Base-by-base conservation (phyloP, 1,140 invertebrate species). In the Thaumatotibia leucotreta region DNA sequence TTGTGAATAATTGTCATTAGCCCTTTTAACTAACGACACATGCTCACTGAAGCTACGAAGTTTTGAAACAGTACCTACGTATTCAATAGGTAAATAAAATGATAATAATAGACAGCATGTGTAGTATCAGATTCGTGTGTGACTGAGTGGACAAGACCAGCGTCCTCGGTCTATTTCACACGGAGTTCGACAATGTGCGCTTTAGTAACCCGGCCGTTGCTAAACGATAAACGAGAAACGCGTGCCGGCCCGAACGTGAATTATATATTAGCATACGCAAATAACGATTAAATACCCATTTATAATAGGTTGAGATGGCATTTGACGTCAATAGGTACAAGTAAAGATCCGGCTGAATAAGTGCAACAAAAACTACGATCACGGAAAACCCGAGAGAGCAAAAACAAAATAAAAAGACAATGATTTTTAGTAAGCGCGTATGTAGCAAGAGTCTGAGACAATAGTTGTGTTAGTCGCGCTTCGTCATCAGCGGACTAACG, bases 121-220 rank as follows among this genome's bases (percentile, higher is more conserved):
- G 24, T n/a, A 29, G 27, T 27, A 58, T 58, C 52, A 58, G 24
- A 58, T 31, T 58, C 52, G 27, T 58, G 14, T 58, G 52, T 58
- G 52, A 58, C 52, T 27, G 52, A 35, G 29, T 62, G 61, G 61
- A 62, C 61, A 62, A 64, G 45, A 65, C 32, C 4, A 10, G 8
- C 49, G 50, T 32, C 64, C 64, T 65, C 49, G 64, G 35, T 65
- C 64, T 27, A 65, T 65, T 65, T 65, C 64, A 65, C 64, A 65
- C 52, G 52, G 14, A 24, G 27, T 58, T 58, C 52, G 52, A 58
- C 52, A 58, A 58, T 58, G 27, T 58, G 52, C 52, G 52, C 52
- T 31, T 58, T 58, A 58, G 52, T 27, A 58, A 58, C 52, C 20
- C 10, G 17, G 11, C 9, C 52, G 24, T 58, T 58, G n/a, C 52